Conservation (phyloP, 2,888 invertebrate species). For the Mamestra brassicae region DNA sequence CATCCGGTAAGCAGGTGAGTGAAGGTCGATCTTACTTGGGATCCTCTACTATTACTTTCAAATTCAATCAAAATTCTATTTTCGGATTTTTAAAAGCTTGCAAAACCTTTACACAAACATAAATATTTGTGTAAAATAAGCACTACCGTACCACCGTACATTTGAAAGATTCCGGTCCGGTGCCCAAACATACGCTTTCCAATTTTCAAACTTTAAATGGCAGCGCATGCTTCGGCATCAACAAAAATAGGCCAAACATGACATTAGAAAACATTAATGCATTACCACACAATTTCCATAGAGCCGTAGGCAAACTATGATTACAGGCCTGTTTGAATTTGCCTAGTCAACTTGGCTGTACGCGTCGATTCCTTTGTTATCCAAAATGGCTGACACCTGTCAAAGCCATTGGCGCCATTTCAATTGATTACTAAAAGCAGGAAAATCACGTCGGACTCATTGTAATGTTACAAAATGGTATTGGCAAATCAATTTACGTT, state of each 20-base stretch:
- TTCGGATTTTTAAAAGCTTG: background rate
- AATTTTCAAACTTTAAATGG: background rate
- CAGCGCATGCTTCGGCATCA: background rate
- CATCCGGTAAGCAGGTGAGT: too few species aligned
- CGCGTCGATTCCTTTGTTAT: conserved; percentile 63
- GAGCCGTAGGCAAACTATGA: conserved; percentile 37
- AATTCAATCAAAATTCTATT: background rate
- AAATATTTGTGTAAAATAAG: background rate
- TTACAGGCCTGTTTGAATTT: conserved; percentile 52
- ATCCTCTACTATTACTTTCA: too few species aligned
- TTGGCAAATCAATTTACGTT: conserved; percentile 50
- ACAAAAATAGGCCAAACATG: background rate
- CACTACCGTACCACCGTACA: too few species aligned
- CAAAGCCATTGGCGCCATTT: conserved; percentile 64
- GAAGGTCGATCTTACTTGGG: too few species aligned
- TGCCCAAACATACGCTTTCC: background rate
- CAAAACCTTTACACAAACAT: background rate
- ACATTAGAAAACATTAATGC: background rate
- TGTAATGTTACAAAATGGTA: conserved; percentile 60
- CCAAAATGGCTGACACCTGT: conserved; percentile 68
- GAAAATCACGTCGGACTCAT: conserved; percentile 60
- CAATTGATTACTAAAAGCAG: conserved; percentile 64
- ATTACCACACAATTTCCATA: background rate
- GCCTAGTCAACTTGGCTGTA: conserved; percentile 48
- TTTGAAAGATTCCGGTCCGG: background rate